Base-by-base conservation (phyloP, 2,888 invertebrate genomes). In the Cyclophora albipunctata region DNA sequence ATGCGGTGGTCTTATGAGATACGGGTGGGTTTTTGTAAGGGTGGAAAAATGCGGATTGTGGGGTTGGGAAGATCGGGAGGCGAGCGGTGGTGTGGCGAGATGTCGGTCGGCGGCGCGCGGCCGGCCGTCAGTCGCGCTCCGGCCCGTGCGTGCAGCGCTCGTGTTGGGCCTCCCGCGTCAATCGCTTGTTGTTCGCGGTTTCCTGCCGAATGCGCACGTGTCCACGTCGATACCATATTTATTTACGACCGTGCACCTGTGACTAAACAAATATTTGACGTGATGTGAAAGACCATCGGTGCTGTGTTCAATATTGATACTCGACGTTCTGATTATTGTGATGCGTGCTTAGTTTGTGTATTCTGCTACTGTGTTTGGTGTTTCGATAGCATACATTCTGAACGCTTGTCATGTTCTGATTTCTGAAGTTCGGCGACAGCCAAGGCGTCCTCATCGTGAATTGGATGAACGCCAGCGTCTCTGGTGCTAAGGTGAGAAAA, bases 391-490 rank as follows among this genome's bases (percentile, higher is more conserved):
- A 49, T 52, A 43, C 43, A 49, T 52, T 46, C 50, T 44, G 49
- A 53, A 51, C 52, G 49, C 55, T 56, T 55, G 69, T 67, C 66
- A 69, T 75, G 73, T 71, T 75, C 66, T 73, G 66, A 78, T 37
- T 73, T 70, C 66, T 69, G 67, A 75, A 69, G 71, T 81, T 85
- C 82, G 83, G 84, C 82, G 81, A 81, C 78, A 79, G 81, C 81
- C 84, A 74, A 74, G 71, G 75, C 78, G 81, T 77, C 73, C 73
- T 66, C 72, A 72, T 75, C 73, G 71, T 71, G 72, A 80, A 73
- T 88, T 87, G 88, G 87, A 87, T 87, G 87, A 83, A 84, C 82
- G 85, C 88, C 87, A 88, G 84, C 71, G 78, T 72, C 74, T 76
- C 81, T 72, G 73, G 78, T 78, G 70, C 82, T 82, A 81, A 88